A percentile compares a stretch with the other conserved stretches of the same genome.
Evolutionary conservation across 2,888 invertebrate genomes (phyloP).

Genomic region (Ceraclea dissimilis): DNA sequence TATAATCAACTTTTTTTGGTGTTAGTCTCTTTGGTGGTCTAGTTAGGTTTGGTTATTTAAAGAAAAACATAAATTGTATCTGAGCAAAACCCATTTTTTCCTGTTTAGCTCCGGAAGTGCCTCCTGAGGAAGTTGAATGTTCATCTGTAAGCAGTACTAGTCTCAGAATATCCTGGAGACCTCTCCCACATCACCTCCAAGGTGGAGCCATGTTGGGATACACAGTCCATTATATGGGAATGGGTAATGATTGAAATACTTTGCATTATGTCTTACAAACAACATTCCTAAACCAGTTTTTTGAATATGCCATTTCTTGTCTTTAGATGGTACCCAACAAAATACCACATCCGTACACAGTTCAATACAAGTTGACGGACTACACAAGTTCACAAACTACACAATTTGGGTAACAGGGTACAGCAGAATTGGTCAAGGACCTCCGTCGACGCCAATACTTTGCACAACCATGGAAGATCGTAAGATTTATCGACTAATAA

Average conservation of each 20-base stretch:
- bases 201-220: slow-evolving; percentile 73
- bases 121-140: slow-evolving; percentile 70
- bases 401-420: slow-evolving; percentile 77
- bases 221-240: slow-evolving; percentile 66
- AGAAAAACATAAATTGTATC: too few species aligned
- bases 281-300: neutral
- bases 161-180: slow-evolving; percentile 68
- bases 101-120: slow-evolving; percentile 67
- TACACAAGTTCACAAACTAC: slow-evolving; percentile 80
- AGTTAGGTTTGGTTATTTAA: too few species aligned
- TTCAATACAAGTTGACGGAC: slow-evolving; percentile 67
- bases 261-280: neutral
- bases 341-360: slow-evolving; percentile 59
- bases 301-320: neutral
- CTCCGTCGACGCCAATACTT: slow-evolving; percentile 65
- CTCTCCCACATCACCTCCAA: slow-evolving; percentile 59
- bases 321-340: slow-evolving; percentile 39
- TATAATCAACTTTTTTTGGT: neutral
- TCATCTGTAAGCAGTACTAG: slow-evolving; percentile 69
- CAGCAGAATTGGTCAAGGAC: slow-evolving; percentile 77
- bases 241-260: slow-evolving; percentile 32
- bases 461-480: slow-evolving; percentile 81
- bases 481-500: slow-evolving; percentile 33
- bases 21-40: neutral
- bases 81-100: too few species aligned